Base-by-base conservation (phyloP, 2,888 invertebrate genomes). In the Nephrotoma appendiculata region DNA sequence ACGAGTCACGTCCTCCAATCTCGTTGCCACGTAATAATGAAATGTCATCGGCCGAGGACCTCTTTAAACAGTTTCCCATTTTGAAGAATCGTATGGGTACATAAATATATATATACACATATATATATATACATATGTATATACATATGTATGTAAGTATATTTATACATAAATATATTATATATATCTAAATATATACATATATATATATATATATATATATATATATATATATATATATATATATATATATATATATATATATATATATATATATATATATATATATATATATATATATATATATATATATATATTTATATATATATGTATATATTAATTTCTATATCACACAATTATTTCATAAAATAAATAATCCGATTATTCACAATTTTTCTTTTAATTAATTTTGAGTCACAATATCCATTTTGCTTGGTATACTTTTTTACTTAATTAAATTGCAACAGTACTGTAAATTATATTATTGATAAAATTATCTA, bases 11-110 rank as follows among this genome's bases (percentile, higher is more conserved):
- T 88, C 93, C 91, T 87, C 92, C 92, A 89, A 92, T 93, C 89
- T 93, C 93, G 90, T 92, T 93, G 87, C 94, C 94, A 88, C 94
- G 92, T 88, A 94, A 90, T 87, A 94, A 91, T 86, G 94, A 94
- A 89, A 94, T 94, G 91, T 94, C 94, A 90, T 94, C 94, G 87
- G 93, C 92, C 88, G 93, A 93, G 87, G 93, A 93, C 88, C 95
- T 93, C 92, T 95, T 95, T 88, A 95, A 92, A 90, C 95, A 95
- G 91, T 95, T 95, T 89, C 95, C 95, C 95, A 95, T 95, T 89
- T 90, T 91, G 9, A 5, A 71, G 31, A 31, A 15, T 71, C 31
- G 19, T 71, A 71, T 31, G 11, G 19, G 31, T 71, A 31, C 9
- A 71, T 71, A 71, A 31, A 52, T 57, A 15, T 84, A 84, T 85